Conservation (phyloP, 2,888 invertebrate genomes). For the Parthenolecanium corni region DNA sequence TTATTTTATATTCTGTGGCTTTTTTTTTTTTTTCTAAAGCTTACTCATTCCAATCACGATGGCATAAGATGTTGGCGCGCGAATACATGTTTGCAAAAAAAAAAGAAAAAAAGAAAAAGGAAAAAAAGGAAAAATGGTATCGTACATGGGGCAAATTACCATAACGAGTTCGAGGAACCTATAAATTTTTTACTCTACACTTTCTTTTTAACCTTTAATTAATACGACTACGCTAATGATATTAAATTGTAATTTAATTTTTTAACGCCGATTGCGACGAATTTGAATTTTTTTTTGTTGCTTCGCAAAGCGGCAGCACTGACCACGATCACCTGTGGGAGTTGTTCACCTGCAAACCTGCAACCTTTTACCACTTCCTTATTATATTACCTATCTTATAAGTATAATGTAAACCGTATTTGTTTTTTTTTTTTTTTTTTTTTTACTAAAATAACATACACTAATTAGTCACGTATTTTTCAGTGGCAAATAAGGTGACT, state of each 20-base stretch:
- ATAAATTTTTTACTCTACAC: not conserved
- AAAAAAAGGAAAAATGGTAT: too few relatives aligned
- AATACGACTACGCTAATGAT: conserved; percentile 21
- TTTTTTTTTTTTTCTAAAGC: too few relatives aligned
- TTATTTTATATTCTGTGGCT: too few relatives aligned
- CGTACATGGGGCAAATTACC: too few relatives aligned
- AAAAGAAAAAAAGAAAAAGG: too few relatives aligned
- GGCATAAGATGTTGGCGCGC: too few relatives aligned
- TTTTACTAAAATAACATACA: not conserved
- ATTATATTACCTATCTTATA: too few relatives aligned
- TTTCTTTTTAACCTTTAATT: not conserved
- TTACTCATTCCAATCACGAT: too few relatives aligned
- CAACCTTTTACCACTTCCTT: not conserved
- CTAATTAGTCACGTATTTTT: not conserved
- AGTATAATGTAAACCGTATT: not conserved
- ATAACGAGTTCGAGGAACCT: too few relatives aligned
- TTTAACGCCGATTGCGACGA: conserved; percentile 12
- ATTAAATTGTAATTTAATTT: conserved; percentile 20
- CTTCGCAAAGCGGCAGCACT: not conserved
- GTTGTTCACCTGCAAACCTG: too few relatives aligned
- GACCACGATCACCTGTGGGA: too few relatives aligned
- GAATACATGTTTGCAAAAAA: too few relatives aligned
- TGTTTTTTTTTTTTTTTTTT: not conserved
- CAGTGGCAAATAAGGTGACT: not conserved
- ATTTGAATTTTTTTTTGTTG: conserved; percentile 5